A percentile compares a stretch with the other conserved stretches of the same genome.
These are phyloP conservation scores for Andinoacara biseriatus DNA, from an alignment of 2,113 vertebrate genomes.

Conservation along the genomic window DNA sequence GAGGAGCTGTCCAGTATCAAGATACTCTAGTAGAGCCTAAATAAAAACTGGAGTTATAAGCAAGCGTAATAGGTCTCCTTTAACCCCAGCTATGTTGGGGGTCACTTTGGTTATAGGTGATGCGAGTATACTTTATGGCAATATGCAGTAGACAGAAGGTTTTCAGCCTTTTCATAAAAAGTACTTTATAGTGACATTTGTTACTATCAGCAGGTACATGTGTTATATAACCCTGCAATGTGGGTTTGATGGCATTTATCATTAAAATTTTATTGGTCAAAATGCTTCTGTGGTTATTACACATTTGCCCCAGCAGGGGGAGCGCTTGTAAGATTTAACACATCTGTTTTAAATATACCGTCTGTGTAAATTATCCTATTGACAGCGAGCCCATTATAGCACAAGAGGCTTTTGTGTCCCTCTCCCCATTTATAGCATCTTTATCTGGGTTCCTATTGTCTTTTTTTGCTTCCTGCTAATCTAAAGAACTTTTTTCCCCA, in stretches of 20 bases:
- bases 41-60: neutral
- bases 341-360: neutral
- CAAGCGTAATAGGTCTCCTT: neutral
- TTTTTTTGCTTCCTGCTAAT: neutral
- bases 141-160: neutral
- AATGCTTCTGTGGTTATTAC: neutral
- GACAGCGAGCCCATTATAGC: neutral
- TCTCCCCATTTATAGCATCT: neutral
- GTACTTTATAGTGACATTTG: neutral
- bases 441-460: neutral
- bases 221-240: neutral
- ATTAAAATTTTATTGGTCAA: neutral
- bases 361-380: neutral
- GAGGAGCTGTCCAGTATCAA: neutral
- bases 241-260: neutral
- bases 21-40: neutral
- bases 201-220: neutral
- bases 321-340: neutral
- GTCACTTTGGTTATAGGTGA: neutral
- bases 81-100: neutral
- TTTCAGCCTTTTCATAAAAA: neutral
- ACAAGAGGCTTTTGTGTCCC: neutral
- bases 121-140: neutral
- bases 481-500: neutral
- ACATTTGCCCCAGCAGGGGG: conserved; percentile 14